Evolutionary conservation across 2,888 invertebrate genomes (phyloP), one percentile per base, ranked within the genome.

Genomic region (Acleris holmiana): DNA sequence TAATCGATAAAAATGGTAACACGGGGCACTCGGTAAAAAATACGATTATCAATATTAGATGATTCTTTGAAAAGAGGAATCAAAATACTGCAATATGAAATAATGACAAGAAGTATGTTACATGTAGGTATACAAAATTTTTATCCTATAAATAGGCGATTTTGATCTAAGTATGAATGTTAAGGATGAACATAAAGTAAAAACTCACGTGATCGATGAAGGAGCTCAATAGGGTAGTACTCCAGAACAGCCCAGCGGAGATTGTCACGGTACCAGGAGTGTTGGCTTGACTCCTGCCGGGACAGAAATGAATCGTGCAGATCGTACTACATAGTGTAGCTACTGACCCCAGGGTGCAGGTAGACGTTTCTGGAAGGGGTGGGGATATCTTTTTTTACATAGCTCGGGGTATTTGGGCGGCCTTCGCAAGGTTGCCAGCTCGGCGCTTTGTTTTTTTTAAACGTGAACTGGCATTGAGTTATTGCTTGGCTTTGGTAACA

Each of bases 361-460:
- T 53, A 64, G 46, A 47, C 25, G 4, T 23, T 58, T 53, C 51
- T 58, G 29, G 64, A 53, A 19, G 19, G 5, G 18, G 64, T 44
- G 64, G 64, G 64, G 64, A 47, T 29, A 6, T 29, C 41, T 61
- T 53, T 48, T 54, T 25, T 29, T 64, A 64, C 53, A 59, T 64
- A 56, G 17, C 17, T 29, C 29, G 25, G 64, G 53, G 58, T 40
- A 41, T n/a, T 7, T 55, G 56, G 35, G 4, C n/a, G 46, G n/a
- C 53, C 19, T 58, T 17, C 8, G 40, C 57, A 44, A 48, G 25
- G 48, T 59, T 48, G 48, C 53, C 64, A 59, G 64, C 41, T 41
- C 46, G 54, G 15, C 4, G 41, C 35, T 41, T 7, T 18, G 4
- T 49, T 50, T 15, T 10, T 49, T 19, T 54, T 54, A n/a, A 54